Percentiles rank a stretch among this genome's conserved stretches.
phyloP scores from a whole-genome alignment of 2,888 invertebrate genomes.

The Rotaria macrura region DNA sequence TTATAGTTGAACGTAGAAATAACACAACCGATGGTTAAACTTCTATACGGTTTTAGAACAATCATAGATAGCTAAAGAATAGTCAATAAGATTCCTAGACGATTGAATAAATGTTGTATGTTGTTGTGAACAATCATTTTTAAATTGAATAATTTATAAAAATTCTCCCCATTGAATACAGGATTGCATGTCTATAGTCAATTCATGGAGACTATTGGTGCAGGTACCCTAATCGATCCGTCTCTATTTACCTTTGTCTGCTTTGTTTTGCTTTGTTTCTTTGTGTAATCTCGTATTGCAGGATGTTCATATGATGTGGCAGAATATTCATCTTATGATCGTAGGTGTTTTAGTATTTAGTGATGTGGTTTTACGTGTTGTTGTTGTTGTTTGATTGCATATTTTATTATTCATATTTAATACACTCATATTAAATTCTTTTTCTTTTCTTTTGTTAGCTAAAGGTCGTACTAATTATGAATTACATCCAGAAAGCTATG shows the following conservation, averaged over 20 bases:
- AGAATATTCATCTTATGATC: neutral
- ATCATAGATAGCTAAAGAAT: too few species aligned
- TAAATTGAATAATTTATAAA: too few species aligned
- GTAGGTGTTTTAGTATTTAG: neutral
- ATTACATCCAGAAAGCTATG: neutral
- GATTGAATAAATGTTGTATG: too few species aligned
- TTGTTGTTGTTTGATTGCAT: neutral
- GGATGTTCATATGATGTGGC: neutral
- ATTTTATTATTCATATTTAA: too few species aligned
- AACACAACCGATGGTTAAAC: too few species aligned
- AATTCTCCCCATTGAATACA: neutral
- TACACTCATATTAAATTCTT: too few species aligned
- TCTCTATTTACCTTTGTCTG: neutral
- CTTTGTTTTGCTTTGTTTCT: neutral
- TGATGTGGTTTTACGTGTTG: neutral
- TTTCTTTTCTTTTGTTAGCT: neutral
- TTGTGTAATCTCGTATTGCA: neutral
- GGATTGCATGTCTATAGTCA: neutral
- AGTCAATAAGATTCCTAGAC: too few species aligned
- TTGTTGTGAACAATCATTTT: too few species aligned
- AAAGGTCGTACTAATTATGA: slow-evolving; percentile 16
- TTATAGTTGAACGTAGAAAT: too few species aligned
- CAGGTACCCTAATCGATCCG: neutral
- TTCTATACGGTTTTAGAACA: too few species aligned
- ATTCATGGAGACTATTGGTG: neutral